These are phyloP conservation scores for Mus pahari DNA, from an alignment of 2,113 vertebrate genomes.

Conservation along the genomic window DNA sequence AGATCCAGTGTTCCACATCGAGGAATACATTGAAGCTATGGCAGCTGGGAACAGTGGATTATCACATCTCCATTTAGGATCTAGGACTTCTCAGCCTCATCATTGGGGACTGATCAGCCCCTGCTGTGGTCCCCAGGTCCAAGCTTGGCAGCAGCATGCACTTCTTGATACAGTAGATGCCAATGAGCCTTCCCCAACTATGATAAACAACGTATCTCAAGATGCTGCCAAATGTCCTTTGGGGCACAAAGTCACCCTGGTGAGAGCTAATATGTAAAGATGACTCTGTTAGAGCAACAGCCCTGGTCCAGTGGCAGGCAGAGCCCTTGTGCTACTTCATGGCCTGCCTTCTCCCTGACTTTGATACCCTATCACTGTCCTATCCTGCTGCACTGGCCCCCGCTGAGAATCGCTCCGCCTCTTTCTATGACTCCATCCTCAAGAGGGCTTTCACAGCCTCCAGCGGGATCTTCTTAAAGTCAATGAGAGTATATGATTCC, in stretches of 20 bases:
- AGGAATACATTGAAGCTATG: not conserved
- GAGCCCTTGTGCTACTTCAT: not conserved
- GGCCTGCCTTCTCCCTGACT: not conserved
- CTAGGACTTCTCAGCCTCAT: not conserved
- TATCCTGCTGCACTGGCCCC: too few relatives aligned
- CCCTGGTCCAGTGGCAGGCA: not conserved
- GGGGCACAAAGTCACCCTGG: not conserved
- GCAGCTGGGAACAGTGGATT: fast-evolving
- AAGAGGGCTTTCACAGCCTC: not conserved
- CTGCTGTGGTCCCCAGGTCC: not conserved
- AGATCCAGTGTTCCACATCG: not conserved
- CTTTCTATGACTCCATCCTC: not conserved
- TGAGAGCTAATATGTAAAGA: not conserved
- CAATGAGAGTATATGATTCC: not conserved
- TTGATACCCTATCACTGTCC: not conserved
- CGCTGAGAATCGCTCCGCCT: not conserved
- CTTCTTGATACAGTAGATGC: fast-evolving
- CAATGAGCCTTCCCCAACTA: not conserved
- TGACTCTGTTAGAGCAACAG: not conserved
- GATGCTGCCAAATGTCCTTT: not conserved
- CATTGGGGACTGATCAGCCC: not conserved
- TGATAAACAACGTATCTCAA: not conserved
- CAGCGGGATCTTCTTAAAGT: not conserved
- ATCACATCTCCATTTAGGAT: not conserved
- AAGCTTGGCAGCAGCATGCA: not conserved